Evolutionary conservation across 2,797 vertebrate species (phyloP).

Genomic region (Rhinichthys osculus): DNA sequence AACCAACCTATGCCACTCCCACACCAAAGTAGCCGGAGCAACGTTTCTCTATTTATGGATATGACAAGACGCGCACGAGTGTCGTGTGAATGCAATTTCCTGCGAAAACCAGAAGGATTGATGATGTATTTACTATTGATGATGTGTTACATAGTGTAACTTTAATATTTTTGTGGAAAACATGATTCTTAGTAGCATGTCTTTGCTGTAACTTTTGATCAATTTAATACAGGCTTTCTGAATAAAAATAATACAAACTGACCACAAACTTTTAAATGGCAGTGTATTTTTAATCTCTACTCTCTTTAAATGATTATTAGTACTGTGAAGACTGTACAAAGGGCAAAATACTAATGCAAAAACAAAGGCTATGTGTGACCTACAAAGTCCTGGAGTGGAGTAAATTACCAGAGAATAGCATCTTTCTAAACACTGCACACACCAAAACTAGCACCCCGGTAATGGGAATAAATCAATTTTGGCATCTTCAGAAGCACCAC

Average conservation of each 20-base stretch:
- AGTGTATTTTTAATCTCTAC: not conserved
- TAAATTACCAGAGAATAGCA: slow-evolving; percentile 20
- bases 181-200: not conserved
- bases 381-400: not conserved
- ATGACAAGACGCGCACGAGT: not conserved
- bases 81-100: too few species aligned
- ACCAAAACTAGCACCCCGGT: slow-evolving; percentile 56
- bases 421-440: slow-evolving; percentile 71
- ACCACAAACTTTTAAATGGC: not conserved
- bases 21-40: not conserved
- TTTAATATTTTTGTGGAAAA: not conserved
- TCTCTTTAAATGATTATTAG: not conserved
- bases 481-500: slow-evolving; percentile 77
- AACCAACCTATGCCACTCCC: too few species aligned
- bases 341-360: slow-evolving; percentile 19
- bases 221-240: not conserved
- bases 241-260: not conserved
- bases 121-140: not conserved
- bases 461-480: slow-evolving; percentile 74
- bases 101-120: not conserved
- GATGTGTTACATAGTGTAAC: not conserved
- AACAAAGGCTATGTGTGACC: slow-evolving; percentile 5
- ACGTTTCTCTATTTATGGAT: not conserved
- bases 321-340: not conserved
- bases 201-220: not conserved